Base-by-base conservation (phyloP, 2,888 invertebrate species). In the Oligia strigilis region DNA sequence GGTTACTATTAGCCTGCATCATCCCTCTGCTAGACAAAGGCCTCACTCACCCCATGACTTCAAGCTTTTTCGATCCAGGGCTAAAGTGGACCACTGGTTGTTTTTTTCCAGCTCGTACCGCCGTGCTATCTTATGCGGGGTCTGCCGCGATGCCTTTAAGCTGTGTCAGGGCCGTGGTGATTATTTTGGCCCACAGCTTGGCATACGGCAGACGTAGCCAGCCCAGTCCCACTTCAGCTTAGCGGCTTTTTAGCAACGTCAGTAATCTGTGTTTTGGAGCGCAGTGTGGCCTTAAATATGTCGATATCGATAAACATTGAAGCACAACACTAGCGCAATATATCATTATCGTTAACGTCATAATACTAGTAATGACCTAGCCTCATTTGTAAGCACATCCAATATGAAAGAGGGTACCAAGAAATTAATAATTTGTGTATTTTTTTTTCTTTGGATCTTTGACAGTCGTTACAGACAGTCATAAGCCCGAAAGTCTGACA, bases 361-460 rank as follows among this genome's bases (percentile, higher is more conserved):
- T 88, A 90, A 92, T 92, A 90, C 91, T 91, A 93, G 92, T 92
- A 92, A 92, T 94, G 95, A 95, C 95, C 95, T 94, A 95, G 94
- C 94, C 92, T 92, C 91, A 91, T 92, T 94, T 91, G 93, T 92
- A 91, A 87, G 81, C 87, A 88, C 78, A 78, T 87, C 70, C 72
- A 77, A 81, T 81, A 83, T 88, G 72, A 73, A 86, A 90, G 77
- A 91, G 46, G 52, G 67, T 90, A 90, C 82, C 92, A 84, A 78
- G 76, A 84, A 81, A 60, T 36, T 64, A 58, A 40, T 55, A 11
- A n/a, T 58, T 40, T n/a, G 3, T 3, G 9, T 17, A 6, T 11
- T 55, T 9, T 5, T 0, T 13, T 49, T 49, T 6, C 8, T 72
- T 52, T 29, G 1, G 5, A 19, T 1, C 1, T 36, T 19, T 36